Conservation (phyloP, 2,797 vertebrate genomes). For the Crenuchus spilurus region DNA sequence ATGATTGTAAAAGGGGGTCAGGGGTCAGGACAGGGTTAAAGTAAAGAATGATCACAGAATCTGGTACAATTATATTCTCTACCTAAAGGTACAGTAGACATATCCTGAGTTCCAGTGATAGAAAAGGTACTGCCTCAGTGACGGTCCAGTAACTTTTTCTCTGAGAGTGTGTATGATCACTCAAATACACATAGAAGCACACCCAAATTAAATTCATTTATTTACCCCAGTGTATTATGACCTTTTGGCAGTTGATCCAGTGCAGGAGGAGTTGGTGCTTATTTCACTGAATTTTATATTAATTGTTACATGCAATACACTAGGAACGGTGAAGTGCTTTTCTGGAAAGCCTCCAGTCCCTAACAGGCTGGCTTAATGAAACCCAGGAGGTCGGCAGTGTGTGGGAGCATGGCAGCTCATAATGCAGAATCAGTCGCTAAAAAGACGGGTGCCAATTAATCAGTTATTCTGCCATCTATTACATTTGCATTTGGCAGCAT, state of each 20-base stretch:
- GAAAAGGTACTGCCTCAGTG: too few species aligned
- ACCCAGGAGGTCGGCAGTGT: conserved; percentile 78
- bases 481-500: neutral
- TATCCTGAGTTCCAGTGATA: too few species aligned
- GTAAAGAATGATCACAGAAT: too few species aligned
- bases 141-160: too few species aligned
- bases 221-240: conserved; percentile 59
- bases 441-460: conserved; percentile 18
- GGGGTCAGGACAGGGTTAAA: too few species aligned
- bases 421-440: conserved; percentile 6
- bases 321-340: conserved; percentile 85
- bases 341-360: conserved; percentile 84
- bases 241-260: conserved; percentile 59
- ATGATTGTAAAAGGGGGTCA: too few species aligned
- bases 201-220: neutral
- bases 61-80: too few species aligned
- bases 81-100: too few species aligned
- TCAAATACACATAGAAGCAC: neutral
- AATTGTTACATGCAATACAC: conserved; percentile 78
- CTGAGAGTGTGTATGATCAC: too few species aligned
- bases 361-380: conserved; percentile 85
- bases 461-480: conserved; percentile 8
- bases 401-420: conserved; percentile 68
- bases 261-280: conserved; percentile 63
- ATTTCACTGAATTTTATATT: conserved; percentile 73